Evolutionary conservation across 2,888 invertebrate genomes (phyloP).

Genomic region (Eucera pruinosa): DNA sequence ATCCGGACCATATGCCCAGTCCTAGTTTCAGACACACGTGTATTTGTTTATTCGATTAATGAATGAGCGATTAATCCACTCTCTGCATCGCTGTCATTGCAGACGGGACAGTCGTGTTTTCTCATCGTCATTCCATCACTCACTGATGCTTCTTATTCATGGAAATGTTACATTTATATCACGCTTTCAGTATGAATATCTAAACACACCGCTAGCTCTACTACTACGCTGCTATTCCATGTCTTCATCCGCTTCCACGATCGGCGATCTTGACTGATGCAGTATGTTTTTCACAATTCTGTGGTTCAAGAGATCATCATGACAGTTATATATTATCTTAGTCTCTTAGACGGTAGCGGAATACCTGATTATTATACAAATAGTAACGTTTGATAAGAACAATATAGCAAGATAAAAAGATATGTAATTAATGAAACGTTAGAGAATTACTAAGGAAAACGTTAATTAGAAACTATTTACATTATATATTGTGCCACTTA

Average conservation of each 20-base stretch:
- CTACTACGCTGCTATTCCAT: slow-evolving; percentile 62
- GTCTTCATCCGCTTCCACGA: slow-evolving; percentile 66
- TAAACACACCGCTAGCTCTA: slow-evolving; percentile 61
- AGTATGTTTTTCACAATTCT: slow-evolving; percentile 36
- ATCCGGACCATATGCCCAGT: too few species aligned
- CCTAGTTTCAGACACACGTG: too few species aligned
- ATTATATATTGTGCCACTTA: slow-evolving; percentile 1
- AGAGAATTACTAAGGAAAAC: background rate
- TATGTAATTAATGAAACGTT: background rate
- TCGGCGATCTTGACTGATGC: slow-evolving; percentile 43
- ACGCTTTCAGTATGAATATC: slow-evolving; percentile 66
- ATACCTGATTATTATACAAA: background rate
- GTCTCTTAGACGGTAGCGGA: slow-evolving; percentile 41
- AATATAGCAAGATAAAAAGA: background rate
- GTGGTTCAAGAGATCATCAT: slow-evolving; percentile 16
- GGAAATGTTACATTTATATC: slow-evolving; percentile 59
- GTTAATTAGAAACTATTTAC: background rate
- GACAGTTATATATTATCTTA: background rate
- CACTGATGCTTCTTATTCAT: slow-evolving; percentile 59
- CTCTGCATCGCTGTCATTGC: slow-evolving; percentile 46
- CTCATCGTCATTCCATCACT: slow-evolving; percentile 52
- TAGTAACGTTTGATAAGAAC: slow-evolving; percentile 1
- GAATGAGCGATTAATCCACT: slow-evolving; percentile 42
- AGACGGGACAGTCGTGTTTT: slow-evolving; percentile 46
- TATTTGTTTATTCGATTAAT: slow-evolving; percentile 27